Base-by-base conservation (phyloP, 2,113 vertebrate species). In the Microcebus griseorufus region DNA sequence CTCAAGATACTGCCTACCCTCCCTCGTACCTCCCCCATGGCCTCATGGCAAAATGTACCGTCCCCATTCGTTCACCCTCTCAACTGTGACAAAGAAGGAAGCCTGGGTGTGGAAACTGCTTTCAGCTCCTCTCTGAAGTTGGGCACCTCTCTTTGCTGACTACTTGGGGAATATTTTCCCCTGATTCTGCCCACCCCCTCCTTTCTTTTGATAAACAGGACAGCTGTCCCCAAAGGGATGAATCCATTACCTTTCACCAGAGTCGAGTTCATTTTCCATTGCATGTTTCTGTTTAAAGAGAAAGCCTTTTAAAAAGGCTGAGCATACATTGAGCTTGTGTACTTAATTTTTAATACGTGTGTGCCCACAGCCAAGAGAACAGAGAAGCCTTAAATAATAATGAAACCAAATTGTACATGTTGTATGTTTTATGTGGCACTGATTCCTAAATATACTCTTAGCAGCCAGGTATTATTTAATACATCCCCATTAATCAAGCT, bases 391-490 rank as follows among this genome's bases (percentile, higher is more conserved):
- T 95, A 94, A 98, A 83, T 97, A 97, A 97, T 83, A 96, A 55
- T 81, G 83, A 93, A 84, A 93, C 75, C 0, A 13, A 95, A 81
- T 55, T 92, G 58, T 96, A 42, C 70, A 42, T 53, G 42, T 90
- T n/a, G 37, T 90, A 27, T 97, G 83, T 97, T 97, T 96, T 97
- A 95, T 84, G 92, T 98, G 96, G 96, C 95, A 92, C 92, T 81
- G 95, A 90, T 93, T 96, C 87, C 96, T 92, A 95, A 96, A 95
- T 87, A 90, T 70, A 87, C 92, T 72, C 79, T 92, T 97, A 96
- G 80, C 95, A 97, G 95, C 94, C 96, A 97, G 92, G 94, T 97
- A 95, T 96, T 98, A 96, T 97, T 97, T 96, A 95, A 96, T 97
- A 90, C 58, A 87, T 90, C 65, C 84, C 92, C 60, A 81, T 97